A percentile compares a stretch with the other conserved stretches of the same genome.
Conservation (phyloP, 2,113 vertebrate genomes). For the Xiphias gladius region DNA sequence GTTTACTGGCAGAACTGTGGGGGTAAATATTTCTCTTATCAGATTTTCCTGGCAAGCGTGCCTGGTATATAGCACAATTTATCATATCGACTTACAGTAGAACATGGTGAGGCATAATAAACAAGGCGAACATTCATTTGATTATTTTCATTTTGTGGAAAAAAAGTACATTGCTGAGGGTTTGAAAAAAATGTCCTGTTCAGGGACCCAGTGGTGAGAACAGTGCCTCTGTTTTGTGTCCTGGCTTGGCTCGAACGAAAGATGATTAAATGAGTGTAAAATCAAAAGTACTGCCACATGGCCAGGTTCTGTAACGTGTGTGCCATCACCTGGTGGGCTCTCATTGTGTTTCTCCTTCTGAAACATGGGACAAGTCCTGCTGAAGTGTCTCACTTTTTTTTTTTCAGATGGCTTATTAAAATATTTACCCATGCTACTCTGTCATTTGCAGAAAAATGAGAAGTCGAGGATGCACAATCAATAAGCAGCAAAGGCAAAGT, state of each 20-base stretch:
- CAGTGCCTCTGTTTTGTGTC: constrained; percentile 59
- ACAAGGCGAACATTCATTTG: constrained; percentile 61
- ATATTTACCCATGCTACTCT: constrained; percentile 74
- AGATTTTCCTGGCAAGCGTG: constrained; percentile 66
- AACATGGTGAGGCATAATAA: constrained; percentile 70
- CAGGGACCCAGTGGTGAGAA: constrained; percentile 21
- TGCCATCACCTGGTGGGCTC: constrained; percentile 59
- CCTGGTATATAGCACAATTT: constrained; percentile 55
- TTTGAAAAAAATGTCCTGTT: constrained; percentile 32
- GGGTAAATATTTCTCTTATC: constrained; percentile 79
- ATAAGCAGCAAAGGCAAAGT: constrained; percentile 81
- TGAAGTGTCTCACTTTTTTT: constrained; percentile 35
- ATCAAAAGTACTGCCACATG: constrained; percentile 55
- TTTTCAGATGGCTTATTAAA: constrained; percentile 70
- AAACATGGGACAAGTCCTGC: constrained; percentile 34
- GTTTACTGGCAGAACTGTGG: constrained; percentile 63
- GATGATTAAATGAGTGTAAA: constrained; percentile 62
- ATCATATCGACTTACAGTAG: constrained; percentile 70
- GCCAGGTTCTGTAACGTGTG: constrained; percentile 41
- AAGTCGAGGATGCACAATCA: constrained; percentile 72
- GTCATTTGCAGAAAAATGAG: constrained; percentile 79
- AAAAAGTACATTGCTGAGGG: constrained; percentile 53
- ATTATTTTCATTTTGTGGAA: constrained; percentile 65
- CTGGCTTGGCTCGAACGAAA: constrained; percentile 43
- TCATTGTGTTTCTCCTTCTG: constrained; percentile 17